Percentiles rank a stretch among this genome's conserved stretches.
Conservation (phyloP, 64 coral and sea anemone genomes). For the Acropora yongei region DNA sequence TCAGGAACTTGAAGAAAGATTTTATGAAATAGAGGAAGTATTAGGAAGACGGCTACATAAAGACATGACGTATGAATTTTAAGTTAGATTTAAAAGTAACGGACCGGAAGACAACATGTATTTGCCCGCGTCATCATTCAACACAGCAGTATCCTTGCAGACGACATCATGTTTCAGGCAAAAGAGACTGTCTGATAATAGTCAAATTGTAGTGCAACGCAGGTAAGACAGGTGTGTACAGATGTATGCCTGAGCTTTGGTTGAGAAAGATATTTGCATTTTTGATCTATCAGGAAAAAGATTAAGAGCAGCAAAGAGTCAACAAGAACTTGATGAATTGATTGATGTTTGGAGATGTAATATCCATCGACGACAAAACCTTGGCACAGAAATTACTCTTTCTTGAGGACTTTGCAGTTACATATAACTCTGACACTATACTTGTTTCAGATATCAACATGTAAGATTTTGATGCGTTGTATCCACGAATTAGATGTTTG, state of each 20-base stretch:
- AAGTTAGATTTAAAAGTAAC: too few relatives aligned
- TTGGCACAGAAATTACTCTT: constrained; percentile 13
- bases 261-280: constrained; percentile 60
- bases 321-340: too few relatives aligned
- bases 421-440: constrained; percentile 31
- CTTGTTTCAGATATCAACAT: constrained; percentile 28
- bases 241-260: constrained; percentile 63
- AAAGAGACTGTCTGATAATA: too few relatives aligned
- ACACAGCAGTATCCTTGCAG: too few relatives aligned
- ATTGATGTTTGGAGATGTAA: constrained; percentile 52
- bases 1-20: constrained; percentile 33
- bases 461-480: constrained; percentile 13
- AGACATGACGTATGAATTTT: background rate
- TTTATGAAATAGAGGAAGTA: constrained; percentile 19
- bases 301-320: constrained; percentile 10
- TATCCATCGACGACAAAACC: constrained; percentile 35
- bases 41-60: background rate
- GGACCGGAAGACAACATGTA: too few relatives aligned
- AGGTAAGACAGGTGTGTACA: too few relatives aligned
- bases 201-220: too few relatives aligned
- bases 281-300: constrained; percentile 36
- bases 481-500: constrained; percentile 36
- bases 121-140: too few relatives aligned
- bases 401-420: constrained; percentile 38
- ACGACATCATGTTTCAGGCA: too few relatives aligned